Conservation (phyloP, 2,113 vertebrate species). For the Mirounga angustirostris region DNA sequence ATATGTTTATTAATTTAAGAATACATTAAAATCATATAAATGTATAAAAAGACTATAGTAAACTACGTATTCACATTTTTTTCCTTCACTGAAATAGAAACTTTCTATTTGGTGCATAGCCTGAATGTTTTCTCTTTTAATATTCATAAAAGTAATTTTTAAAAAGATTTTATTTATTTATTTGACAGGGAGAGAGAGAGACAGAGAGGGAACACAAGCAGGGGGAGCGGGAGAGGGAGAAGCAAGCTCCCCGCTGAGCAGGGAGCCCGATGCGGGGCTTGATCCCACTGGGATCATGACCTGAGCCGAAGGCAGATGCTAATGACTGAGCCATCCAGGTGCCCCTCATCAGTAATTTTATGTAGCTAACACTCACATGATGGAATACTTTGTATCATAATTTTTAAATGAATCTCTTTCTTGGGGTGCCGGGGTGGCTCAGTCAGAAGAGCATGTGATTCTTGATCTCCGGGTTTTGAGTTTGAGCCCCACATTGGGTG, state of each 20-base stretch:
- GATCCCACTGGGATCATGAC: too few species aligned
- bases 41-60: neutral
- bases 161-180: too few species aligned
- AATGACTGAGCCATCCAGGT: too few species aligned
- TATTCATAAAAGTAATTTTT: neutral
- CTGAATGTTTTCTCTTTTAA: constrained; percentile 1
- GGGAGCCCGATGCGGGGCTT: too few species aligned
- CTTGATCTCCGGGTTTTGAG: neutral
- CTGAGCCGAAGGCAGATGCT: too few species aligned
- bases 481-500: neutral
- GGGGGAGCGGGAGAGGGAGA: too few species aligned
- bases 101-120: neutral
- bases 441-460: neutral
- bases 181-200: too few species aligned
- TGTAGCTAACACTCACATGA: neutral
- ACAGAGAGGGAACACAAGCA: too few species aligned
- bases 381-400: neutral
- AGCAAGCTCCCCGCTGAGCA: too few species aligned
- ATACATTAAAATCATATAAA: neutral
- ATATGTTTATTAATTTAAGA: constrained; percentile 5
- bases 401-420: neutral
- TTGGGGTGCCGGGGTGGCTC: neutral
- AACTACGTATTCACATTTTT: neutral
- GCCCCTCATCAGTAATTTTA: neutral
- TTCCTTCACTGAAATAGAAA: neutral